These are phyloP conservation scores for Marmota flaviventris DNA, from an alignment of 2,113 vertebrate genomes.

Conservation along the genomic window DNA sequence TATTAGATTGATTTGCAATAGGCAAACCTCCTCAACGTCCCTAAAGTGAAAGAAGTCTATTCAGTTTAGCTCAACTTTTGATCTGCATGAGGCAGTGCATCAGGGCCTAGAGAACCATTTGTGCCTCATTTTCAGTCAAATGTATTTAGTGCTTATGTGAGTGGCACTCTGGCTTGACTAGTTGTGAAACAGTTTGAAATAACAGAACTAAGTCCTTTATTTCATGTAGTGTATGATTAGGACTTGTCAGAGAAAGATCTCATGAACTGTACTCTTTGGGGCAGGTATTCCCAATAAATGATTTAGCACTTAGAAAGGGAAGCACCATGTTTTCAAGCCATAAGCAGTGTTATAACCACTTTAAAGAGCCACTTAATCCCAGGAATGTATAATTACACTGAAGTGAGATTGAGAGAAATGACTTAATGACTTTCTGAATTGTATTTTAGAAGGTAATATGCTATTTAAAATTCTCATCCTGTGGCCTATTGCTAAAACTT, in stretches of 20 bases:
- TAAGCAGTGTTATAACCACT: neutral
- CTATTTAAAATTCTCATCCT: neutral
- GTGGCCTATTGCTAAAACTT: neutral
- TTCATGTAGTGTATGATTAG: neutral
- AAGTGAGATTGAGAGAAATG: neutral
- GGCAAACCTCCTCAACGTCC: neutral
- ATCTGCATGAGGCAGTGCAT: neutral
- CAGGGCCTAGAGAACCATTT: neutral
- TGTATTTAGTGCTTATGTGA: neutral
- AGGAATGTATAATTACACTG: neutral
- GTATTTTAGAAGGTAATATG: neutral
- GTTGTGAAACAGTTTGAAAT: neutral
- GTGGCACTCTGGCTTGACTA: neutral
- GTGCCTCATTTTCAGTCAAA: neutral
- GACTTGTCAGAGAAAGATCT: neutral
- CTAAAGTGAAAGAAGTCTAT: neutral
- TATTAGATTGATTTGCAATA: neutral
- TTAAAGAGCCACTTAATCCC: neutral
- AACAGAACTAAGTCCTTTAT: neutral
- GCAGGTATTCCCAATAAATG: neutral
- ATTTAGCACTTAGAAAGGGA: neutral
- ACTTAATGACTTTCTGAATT: neutral
- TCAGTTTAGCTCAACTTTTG: neutral
- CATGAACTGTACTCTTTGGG: neutral
- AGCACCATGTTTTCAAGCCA: neutral